phyloP scores from a whole-genome alignment of 2,113 vertebrate genomes.

The Fulica atra region DNA sequence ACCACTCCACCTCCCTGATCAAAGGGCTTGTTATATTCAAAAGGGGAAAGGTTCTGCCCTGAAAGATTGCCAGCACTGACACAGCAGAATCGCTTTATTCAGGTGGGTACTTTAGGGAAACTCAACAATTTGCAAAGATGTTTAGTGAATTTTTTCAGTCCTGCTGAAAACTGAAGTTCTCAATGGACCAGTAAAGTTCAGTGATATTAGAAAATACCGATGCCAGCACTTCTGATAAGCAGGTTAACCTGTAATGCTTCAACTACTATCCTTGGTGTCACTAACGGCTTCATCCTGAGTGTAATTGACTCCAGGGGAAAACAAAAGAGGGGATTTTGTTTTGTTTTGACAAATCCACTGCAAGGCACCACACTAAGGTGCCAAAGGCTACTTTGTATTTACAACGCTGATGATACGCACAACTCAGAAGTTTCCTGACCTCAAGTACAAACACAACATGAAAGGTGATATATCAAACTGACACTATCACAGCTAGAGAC shows the following conservation, averaged over 20 bases:
- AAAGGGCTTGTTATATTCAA: not conserved
- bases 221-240: constrained; percentile 50
- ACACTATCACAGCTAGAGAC: constrained; percentile 62
- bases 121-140: not conserved
- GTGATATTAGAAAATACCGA: constrained; percentile 34
- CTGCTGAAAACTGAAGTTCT: constrained; percentile 49
- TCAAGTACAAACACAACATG: constrained; percentile 62
- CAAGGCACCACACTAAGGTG: constrained; percentile 49
- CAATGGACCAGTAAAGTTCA: constrained; percentile 29
- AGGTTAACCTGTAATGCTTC: constrained; percentile 62
- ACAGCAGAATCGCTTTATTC: not conserved
- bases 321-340: constrained; percentile 35
- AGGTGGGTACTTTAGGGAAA: not conserved
- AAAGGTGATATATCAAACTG: constrained; percentile 74
- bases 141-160: constrained; percentile 30
- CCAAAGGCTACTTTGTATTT: constrained; percentile 67
- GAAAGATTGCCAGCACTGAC: not conserved
- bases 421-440: constrained; percentile 66
- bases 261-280: constrained; percentile 50
- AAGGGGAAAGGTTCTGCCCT: not conserved
- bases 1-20: accelerated
- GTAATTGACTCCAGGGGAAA: constrained; percentile 63
- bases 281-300: constrained; percentile 59
- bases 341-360: constrained; percentile 51
- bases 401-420: constrained; percentile 55